Evolutionary conservation across 2,797 vertebrate species (phyloP), one percentile per base, ranked within the genome.

Genomic region (Acanthis flammea): DNA sequence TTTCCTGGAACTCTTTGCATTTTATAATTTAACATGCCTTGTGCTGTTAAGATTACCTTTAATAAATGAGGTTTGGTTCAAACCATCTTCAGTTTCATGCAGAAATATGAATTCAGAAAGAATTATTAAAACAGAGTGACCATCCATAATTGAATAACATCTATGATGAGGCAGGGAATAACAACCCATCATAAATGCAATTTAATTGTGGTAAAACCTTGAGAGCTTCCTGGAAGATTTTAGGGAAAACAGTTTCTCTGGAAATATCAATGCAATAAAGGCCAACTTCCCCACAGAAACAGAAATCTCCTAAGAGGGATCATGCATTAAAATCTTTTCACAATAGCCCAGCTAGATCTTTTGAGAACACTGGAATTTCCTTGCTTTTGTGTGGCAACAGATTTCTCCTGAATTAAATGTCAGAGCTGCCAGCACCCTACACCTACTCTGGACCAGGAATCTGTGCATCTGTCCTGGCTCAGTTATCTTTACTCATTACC

Each of bases 61-160:
- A 88, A 90, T 62, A 79, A 78, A 67, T 16, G 22, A 86, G 31
- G 44, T 14, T 76, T 48, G 50, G 65, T 66, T 68, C 55, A 72
- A 91, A 27, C 6, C 19, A 24, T 53, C 31, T 1, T 14, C 41
- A 28, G 2, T 57, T 50, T 84, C 27, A 22, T 0, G 2, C 7
- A 55, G 37, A 90, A 55, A 88, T 12, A 47, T 10, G 42, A 80
- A 83, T 91, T 66, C 58, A 78, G 39, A 83, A 70, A 81, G n/a
- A 21, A 33, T 33, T 63, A 60, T 60, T 77, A 75, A 92, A 79
- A 76, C 33, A 67, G 42, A 70, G 24, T 89, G 41, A 61, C 31
- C 14, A 86, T 35, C 54, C 30, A 42, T 76, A 87, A 92, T 14
- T 63, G 41, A 81, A 70, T 75, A 53, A 72, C 21, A 22, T 82